phyloP scores from a whole-genome alignment of 2,888 invertebrate genomes.

The Smittia aterrima region DNA sequence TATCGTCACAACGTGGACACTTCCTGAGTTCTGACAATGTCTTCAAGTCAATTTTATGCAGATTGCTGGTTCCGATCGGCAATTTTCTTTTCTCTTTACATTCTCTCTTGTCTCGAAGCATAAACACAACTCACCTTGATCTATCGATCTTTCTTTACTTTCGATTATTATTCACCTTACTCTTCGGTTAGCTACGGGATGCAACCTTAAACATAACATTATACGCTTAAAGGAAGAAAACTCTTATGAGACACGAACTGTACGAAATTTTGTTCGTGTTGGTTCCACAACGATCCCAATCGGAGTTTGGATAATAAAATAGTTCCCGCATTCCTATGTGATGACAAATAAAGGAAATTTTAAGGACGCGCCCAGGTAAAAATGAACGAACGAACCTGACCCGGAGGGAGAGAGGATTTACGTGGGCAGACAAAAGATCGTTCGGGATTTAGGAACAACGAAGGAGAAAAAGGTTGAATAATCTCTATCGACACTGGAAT shows the following conservation, averaged over 20 bases:
- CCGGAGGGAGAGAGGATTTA: not conserved
- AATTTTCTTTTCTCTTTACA: not conserved
- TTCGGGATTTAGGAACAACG: slow-evolving; percentile 2
- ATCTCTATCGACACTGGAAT: slow-evolving; percentile 35
- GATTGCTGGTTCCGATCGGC: not conserved
- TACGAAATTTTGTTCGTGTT: slow-evolving; percentile 1
- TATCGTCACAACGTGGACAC: not conserved
- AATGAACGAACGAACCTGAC: slow-evolving; percentile 17
- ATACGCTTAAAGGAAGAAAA: not conserved
- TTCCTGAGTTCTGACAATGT: not conserved
- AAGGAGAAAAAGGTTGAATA: slow-evolving; percentile 40
- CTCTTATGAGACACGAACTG: not conserved
- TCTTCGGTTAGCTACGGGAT: not conserved
- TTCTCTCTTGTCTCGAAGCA: not conserved
- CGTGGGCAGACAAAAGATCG: slow-evolving; percentile 35
- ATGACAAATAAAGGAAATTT: not conserved
- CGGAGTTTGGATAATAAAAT: slow-evolving; percentile 17
- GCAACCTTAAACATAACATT: not conserved
- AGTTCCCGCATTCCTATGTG: slow-evolving; percentile 24
- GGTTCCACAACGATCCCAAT: not conserved
- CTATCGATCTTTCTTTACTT: slow-evolving; percentile 1
- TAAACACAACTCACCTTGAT: not conserved
- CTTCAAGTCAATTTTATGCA: not conserved
- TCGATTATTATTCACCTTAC: slow-evolving; percentile 12
- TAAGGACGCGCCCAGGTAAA: slow-evolving; percentile 19